phyloP scores from a whole-genome alignment of 2,113 vertebrate species.

The Nematolebias whitei region DNA sequence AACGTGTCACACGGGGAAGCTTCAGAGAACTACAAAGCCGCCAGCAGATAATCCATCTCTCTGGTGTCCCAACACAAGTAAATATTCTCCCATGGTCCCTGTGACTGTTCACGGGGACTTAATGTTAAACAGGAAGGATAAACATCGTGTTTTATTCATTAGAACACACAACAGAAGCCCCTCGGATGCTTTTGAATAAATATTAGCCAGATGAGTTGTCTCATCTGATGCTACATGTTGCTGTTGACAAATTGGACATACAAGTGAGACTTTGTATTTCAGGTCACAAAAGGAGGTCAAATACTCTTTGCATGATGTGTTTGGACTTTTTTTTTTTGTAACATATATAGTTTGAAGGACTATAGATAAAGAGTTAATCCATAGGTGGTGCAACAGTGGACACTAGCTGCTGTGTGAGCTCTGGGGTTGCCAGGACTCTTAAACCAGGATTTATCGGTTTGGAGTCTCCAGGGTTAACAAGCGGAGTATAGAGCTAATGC shows the following conservation, averaged over 20 bases:
- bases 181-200: slow-evolving; percentile 75
- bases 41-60: slow-evolving; percentile 77
- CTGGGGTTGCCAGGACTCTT: slow-evolving; percentile 46
- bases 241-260: slow-evolving; percentile 9
- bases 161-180: slow-evolving; percentile 73
- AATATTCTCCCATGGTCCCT: slow-evolving; percentile 78
- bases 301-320: no score
- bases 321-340: no score
- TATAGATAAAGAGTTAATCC: no score
- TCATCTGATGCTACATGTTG: slow-evolving; percentile 55
- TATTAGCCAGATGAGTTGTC: slow-evolving; percentile 70
- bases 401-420: slow-evolving; percentile 36
- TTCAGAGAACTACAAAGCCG: slow-evolving; percentile 79
- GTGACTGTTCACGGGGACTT: slow-evolving; percentile 78
- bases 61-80: slow-evolving; percentile 70
- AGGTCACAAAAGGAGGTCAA: no score
- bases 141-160: slow-evolving; percentile 84
- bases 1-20: slow-evolving; percentile 72
- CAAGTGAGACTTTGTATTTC: not conserved
- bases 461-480: slow-evolving; percentile 65
- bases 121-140: slow-evolving; percentile 76
- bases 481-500: slow-evolving; percentile 58
- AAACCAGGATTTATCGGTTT: slow-evolving; percentile 55
- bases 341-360: no score
- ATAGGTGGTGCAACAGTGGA: slow-evolving; percentile 28